Base-by-base conservation (phyloP, 2,797 vertebrate species). In the Cynodonichthys magdalenae region DNA sequence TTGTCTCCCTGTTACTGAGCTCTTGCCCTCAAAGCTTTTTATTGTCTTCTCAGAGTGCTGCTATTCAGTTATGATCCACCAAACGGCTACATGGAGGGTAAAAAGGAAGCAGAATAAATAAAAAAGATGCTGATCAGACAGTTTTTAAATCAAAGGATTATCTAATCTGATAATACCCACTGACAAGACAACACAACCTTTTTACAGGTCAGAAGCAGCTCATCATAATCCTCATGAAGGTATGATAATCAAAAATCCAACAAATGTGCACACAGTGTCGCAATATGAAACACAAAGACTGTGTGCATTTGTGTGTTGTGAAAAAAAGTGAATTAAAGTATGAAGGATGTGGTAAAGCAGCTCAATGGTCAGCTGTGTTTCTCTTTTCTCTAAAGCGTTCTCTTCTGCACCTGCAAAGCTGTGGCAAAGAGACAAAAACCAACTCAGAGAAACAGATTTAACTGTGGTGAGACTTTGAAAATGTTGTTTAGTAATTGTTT, bases 111-210 rank as follows among this genome's bases (percentile, higher is more conserved):
- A 51, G 71, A 73, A 5, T 47, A 39, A 27, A 27, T 66, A 72
- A 48, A 71, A 62, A 82, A 72, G 53, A 76, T 77, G 84, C 82
- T 81, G 83, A 87, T 88, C 57, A 82, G 73, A 1, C 5, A 31
- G 67, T 51, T 74, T 52, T 67, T 39, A 80, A 87, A 84, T 82
- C 80, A 81, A 82, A 83, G 81, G 86, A 79, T 73, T 74, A 79
- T 84, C 75, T 84, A 75, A 77, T 83, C 77, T 88, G 82, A 86
- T 86, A 68, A 87, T 87, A 76, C 79, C 60, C 62, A 58, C 7
- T 69, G 66, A 84, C 77, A 75, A 41, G 70, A 79, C 80, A 72
- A 77, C 57, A 69, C 62, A 74, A 71, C 58, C 60, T 64, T 6
- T 31, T 19, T 24, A 68, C 59, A 63, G 73, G 79, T 74, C 78